phyloP scores from a whole-genome alignment of 2,113 vertebrate species.

The Callipepla squamata region DNA sequence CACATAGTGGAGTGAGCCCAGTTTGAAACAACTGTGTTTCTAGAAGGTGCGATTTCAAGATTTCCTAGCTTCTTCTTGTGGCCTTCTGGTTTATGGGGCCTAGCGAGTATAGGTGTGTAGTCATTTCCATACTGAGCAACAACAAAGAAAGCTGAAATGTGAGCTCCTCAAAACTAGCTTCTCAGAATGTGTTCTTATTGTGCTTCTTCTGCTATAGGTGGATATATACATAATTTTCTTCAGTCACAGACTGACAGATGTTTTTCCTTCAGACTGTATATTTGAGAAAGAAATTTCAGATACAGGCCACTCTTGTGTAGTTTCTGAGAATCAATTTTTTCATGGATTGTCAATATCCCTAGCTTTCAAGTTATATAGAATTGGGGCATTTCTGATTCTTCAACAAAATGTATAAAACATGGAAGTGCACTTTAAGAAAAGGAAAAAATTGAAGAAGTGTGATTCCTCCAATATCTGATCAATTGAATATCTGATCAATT shows the following conservation, averaged over 20 bases:
- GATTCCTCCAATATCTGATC: neutral
- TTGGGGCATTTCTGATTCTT: neutral
- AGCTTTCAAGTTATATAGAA: neutral
- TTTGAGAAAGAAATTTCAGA: neutral
- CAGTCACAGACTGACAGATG: neutral
- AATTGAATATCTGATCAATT: neutral
- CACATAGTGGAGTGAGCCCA: neutral
- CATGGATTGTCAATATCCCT: neutral
- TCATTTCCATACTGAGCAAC: neutral
- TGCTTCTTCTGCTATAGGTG: neutral
- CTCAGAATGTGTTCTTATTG: neutral
- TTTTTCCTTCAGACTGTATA: neutral
- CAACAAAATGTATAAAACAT: neutral
- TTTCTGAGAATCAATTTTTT: neutral
- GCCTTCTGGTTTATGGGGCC: neutral
- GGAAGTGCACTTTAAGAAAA: neutral
- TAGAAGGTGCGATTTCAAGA: neutral
- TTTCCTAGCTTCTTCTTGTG: fast-evolving
- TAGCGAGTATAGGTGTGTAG: neutral
- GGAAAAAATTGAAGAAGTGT: neutral
- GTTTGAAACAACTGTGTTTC: neutral
- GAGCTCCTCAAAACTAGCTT: neutral
- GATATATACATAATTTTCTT: neutral
- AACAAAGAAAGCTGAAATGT: neutral
- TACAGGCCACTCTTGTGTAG: neutral